Evolutionary conservation across 2,888 invertebrate genomes (phyloP), one percentile per base, ranked within the genome.

Genomic region (Hydraecia micacea): DNA sequence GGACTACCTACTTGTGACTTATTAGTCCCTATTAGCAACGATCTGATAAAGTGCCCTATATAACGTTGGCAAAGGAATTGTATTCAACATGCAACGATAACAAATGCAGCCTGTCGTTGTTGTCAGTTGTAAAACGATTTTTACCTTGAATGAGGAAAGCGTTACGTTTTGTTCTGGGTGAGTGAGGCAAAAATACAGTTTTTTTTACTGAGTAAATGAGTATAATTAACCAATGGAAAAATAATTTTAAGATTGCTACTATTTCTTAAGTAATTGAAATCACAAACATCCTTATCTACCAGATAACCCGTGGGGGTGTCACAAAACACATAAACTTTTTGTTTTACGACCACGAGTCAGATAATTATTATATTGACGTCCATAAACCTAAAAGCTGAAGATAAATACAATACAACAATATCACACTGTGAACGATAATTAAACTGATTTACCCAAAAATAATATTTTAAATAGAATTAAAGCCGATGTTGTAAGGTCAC

Each of bases 231-330:
- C 4, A 49, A 32, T 67, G 77, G 73, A 73, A 82, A 77, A 82
- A 78, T 78, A 74, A 77, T 82, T 46, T 73, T 58, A 49, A 49
- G 18, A 72, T 49, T 36, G 42, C 73, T 21, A 81, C 73, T 75
- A 76, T 80, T 70, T 76, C 76, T 75, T 66, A 68, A 75, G 79
- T 85, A 87, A 87, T 89, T 90, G 81, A 85, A 86, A 86, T 83
- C 78, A 87, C 77, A 87, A 86, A 86, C 81, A 88, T 81, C 76
- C 66, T 91, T 93, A 93, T 93, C 93, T 71, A 15, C 52, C 8
- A 77, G 91, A 90, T 92, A 92, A 93, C 93, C 93, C 87, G 73
- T 55, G 32, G 62, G 73, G 83, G 91, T 92, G 92, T 91, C 92
- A 92, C 88, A 89, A 73, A 83, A 89, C 82, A 90, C 89, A 91